Conservation (phyloP, 92 coral and sea anemone genomes). For the Epizoanthus illoricatus region DNA sequence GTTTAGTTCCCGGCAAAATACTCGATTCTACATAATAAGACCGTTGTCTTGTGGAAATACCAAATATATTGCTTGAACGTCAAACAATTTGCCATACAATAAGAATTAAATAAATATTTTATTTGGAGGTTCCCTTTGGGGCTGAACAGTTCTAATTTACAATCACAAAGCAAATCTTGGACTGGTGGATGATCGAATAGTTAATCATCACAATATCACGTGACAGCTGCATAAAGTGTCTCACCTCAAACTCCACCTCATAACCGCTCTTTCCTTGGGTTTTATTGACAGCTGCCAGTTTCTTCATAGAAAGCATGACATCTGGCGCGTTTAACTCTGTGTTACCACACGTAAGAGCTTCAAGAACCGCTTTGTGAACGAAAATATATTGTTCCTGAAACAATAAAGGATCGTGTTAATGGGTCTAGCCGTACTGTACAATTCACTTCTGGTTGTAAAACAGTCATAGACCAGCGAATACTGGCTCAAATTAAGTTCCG, state of each 20-base stretch:
- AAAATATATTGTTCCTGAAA: conserved; percentile 16
- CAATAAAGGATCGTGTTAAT: not conserved
- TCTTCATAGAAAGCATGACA: conserved; percentile 1
- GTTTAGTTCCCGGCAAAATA: no score
- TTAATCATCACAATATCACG: not conserved
- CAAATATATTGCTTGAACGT: no score
- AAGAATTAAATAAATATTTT: not conserved
- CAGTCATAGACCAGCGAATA: no score
- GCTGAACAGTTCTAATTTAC: not conserved
- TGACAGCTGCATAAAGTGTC: not conserved
- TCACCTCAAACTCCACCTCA: conserved; percentile 35
- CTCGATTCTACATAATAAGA: no score
- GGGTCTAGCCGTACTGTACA: no score
- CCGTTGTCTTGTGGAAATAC: no score
- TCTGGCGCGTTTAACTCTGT: conserved; percentile 9
- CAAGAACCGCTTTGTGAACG: conserved; percentile 35
- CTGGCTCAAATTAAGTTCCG: no score
- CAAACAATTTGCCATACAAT: not conserved
- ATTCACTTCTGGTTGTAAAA: no score
- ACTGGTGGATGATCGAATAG: not conserved
- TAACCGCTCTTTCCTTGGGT: conserved; percentile 27
- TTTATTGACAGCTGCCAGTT: conserved; percentile 11
- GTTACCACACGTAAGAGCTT: conserved; percentile 33
- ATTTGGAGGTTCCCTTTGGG: no score
- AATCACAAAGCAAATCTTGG: not conserved